phyloP scores from a whole-genome alignment of 1,140 invertebrate genomes.

The Trichonephila clavipes region DNA sequence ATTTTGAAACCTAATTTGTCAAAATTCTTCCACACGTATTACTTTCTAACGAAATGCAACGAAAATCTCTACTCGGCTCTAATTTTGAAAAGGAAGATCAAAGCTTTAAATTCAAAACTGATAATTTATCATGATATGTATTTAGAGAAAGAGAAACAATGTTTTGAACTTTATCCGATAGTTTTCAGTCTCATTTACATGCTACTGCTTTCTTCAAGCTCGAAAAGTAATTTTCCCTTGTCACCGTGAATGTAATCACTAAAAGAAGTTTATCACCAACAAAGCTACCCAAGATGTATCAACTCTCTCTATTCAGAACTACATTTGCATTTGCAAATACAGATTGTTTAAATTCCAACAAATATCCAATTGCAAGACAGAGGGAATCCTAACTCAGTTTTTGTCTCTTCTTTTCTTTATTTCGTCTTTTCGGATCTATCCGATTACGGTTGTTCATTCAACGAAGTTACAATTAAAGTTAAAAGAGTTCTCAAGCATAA shows the following conservation, averaged over 20 bases:
- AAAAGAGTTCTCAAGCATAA: background rate
- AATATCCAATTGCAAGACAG: background rate
- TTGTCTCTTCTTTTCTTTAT: background rate
- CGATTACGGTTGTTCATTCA: background rate
- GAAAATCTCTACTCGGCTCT: too few species aligned
- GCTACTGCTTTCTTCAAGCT: background rate
- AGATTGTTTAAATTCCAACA: background rate
- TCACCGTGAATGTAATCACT: background rate
- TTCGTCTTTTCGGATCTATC: background rate
- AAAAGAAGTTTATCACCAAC: background rate
- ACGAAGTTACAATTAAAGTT: background rate
- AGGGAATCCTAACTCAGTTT: background rate
- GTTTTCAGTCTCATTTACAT: background rate
- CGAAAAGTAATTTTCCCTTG: background rate
- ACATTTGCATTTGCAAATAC: conserved; percentile 15
- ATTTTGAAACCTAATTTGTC: too few species aligned
- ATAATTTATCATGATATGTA: background rate
- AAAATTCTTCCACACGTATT: too few species aligned
- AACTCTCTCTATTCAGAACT: background rate
- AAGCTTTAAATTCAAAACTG: background rate
- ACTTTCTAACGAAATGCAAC: too few species aligned
- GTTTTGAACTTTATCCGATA: background rate
- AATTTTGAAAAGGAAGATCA: too few species aligned
- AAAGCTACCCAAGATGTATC: background rate
- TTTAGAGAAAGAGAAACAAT: background rate